Conservation (phyloP, 2,113 vertebrate genomes). For the Trogon melanurus region DNA sequence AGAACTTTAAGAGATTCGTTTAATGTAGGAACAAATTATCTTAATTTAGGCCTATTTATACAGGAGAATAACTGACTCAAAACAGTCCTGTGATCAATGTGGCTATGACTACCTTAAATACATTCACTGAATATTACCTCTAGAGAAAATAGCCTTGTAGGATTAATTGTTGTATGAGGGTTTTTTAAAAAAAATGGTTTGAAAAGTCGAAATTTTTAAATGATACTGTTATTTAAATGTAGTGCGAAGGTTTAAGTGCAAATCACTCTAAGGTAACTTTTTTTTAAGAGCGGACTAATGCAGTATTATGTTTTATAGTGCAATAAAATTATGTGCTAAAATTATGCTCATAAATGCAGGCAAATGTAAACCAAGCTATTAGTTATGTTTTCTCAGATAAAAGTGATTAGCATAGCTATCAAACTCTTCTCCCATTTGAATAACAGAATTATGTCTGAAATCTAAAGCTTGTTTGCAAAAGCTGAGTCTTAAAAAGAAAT, state of each 20-base stretch:
- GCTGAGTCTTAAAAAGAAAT: slow-evolving; percentile 70
- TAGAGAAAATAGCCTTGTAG: slow-evolving; percentile 57
- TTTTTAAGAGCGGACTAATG: slow-evolving; percentile 78
- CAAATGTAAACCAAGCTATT: slow-evolving; percentile 88
- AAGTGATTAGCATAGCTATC: slow-evolving; percentile 89
- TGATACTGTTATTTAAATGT: slow-evolving; percentile 74
- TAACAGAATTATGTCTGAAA: slow-evolving; percentile 84
- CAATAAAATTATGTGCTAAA: slow-evolving; percentile 87
- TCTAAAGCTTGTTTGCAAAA: slow-evolving; percentile 74
- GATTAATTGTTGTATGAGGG: slow-evolving; percentile 70
- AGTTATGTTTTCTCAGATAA: slow-evolving; percentile 89
- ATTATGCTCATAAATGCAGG: slow-evolving; percentile 87
- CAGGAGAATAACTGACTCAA: slow-evolving; percentile 47
- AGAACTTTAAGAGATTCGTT: slow-evolving; percentile 19
- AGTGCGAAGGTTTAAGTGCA: slow-evolving; percentile 75
- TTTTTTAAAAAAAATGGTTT: slow-evolving; percentile 56
- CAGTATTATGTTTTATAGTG: slow-evolving; percentile 86
- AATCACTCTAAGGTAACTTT: slow-evolving; percentile 81
- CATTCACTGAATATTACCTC: slow-evolving; percentile 61
- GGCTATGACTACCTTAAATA: slow-evolving; percentile 60
- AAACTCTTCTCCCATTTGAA: slow-evolving; percentile 85
- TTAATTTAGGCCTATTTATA: slow-evolving; percentile 66
- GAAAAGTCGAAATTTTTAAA: slow-evolving; percentile 73
- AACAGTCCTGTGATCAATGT: slow-evolving; percentile 67
- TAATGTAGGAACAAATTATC: slow-evolving; percentile 34